phyloP scores from a whole-genome alignment of 2,113 vertebrate species.

The Platichthys flesus region DNA sequence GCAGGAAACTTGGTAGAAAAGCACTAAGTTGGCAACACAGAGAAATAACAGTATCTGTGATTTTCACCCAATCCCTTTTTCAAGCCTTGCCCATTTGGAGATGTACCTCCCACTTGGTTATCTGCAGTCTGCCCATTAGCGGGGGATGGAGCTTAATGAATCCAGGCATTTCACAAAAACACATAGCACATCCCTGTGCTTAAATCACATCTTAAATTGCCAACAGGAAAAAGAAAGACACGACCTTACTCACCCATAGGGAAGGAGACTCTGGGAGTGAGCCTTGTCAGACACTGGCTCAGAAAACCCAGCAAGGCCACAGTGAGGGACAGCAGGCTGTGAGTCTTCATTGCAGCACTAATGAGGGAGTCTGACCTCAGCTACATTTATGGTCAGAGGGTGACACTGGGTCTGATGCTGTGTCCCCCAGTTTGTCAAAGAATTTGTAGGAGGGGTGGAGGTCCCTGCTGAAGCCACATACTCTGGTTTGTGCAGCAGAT shows the following conservation, averaged over 20 bases:
- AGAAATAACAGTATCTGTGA: no score
- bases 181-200: not conserved
- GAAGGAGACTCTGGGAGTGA: conserved; percentile 77
- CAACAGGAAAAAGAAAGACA: not conserved
- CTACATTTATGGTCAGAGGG: conserved; percentile 6
- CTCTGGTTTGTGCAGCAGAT: conserved; percentile 30
- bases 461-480: conserved; percentile 42
- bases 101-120: no score
- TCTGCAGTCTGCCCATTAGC: not conserved
- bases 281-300: conserved; percentile 10
- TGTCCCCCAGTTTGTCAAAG: conserved; percentile 17
- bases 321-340: conserved; percentile 24
- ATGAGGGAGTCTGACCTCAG: not conserved
- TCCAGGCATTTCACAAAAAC: not conserved
- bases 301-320: conserved; percentile 55
- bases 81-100: not conserved
- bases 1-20: no score
- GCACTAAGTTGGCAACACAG: no score
- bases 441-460: not conserved
- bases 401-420: not conserved
- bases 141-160: not conserved
- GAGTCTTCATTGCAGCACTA: conserved; percentile 57
- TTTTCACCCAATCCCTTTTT: not conserved
- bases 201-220: not conserved
- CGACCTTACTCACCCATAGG: conserved; percentile 63